Conservation (phyloP, 2,113 vertebrate species). For the Sigmodon hispidus region DNA sequence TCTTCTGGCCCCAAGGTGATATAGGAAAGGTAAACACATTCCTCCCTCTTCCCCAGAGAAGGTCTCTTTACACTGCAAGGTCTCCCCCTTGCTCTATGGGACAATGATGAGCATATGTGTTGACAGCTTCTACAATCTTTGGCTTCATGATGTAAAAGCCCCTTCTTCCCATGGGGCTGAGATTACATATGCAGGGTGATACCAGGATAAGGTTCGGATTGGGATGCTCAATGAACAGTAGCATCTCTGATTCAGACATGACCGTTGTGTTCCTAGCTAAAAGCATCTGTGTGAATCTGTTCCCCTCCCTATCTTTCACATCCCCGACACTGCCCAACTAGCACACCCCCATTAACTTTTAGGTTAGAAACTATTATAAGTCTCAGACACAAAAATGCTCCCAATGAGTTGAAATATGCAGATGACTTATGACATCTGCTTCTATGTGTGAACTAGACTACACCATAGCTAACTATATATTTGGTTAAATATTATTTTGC, state of each 20-base stretch:
- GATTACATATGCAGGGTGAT: not conserved
- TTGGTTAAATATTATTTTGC: slow-evolving; percentile 39
- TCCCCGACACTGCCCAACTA: not conserved
- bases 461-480: not conserved
- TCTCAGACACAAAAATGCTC: slow-evolving; percentile 7
- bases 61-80: slow-evolving; percentile 14
- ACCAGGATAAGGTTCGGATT: not conserved
- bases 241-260: not conserved
- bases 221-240: not conserved
- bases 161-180: not conserved
- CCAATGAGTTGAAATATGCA: slow-evolving; percentile 38
- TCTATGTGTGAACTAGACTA: not conserved
- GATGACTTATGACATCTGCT: not conserved
- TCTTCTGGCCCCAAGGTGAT: not conserved
- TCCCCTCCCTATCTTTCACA: not conserved
- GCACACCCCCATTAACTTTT: not conserved
- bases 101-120: not conserved
- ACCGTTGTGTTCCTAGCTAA: not conserved
- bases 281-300: not conserved
- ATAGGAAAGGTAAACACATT: not conserved
- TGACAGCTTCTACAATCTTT: not conserved
- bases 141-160: not conserved
- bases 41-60: not conserved
- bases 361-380: slow-evolving; percentile 12
- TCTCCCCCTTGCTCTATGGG: not conserved